Conservation (phyloP, 2,797 vertebrate genomes). For the Peromyscus melanophrys region DNA sequence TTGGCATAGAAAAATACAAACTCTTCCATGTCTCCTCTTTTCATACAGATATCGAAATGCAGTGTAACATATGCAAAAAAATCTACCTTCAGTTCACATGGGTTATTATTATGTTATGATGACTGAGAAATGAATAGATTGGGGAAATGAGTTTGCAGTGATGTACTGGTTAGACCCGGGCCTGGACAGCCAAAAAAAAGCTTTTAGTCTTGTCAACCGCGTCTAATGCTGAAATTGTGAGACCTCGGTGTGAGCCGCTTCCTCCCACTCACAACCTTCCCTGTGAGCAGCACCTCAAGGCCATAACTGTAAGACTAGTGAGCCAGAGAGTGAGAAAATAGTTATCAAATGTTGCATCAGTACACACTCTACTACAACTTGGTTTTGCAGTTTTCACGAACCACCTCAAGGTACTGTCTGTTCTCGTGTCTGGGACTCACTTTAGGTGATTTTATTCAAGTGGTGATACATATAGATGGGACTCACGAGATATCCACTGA, state of each 20-base stretch:
- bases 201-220: slow-evolving; percentile 87
- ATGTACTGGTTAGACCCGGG: slow-evolving; percentile 52
- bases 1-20: slow-evolving; percentile 54
- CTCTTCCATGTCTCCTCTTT: slow-evolving; percentile 78
- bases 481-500: neutral
- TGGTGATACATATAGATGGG: neutral
- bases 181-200: slow-evolving; percentile 74
- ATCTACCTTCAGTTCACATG: slow-evolving; percentile 75
- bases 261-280: slow-evolving; percentile 41
- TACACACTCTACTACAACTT: neutral
- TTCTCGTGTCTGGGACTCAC: neutral
- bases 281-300: neutral
- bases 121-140: slow-evolving; percentile 78
- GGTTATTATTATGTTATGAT: slow-evolving; percentile 70
- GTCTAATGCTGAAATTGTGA: slow-evolving; percentile 84
- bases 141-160: slow-evolving; percentile 57
- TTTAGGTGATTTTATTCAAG: neutral
- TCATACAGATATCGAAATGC: slow-evolving; percentile 78
- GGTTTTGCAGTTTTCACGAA: neutral
- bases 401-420: neutral
- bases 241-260: slow-evolving; percentile 71
- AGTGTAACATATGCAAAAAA: slow-evolving; percentile 71
- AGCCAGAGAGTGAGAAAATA: slow-evolving; percentile 20
- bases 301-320: neutral
- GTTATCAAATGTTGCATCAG: neutral